Evolutionary conservation across 2,888 invertebrate species (phyloP), one percentile per base, ranked within the genome.

Genomic region (Amphipyra berbera): DNA sequence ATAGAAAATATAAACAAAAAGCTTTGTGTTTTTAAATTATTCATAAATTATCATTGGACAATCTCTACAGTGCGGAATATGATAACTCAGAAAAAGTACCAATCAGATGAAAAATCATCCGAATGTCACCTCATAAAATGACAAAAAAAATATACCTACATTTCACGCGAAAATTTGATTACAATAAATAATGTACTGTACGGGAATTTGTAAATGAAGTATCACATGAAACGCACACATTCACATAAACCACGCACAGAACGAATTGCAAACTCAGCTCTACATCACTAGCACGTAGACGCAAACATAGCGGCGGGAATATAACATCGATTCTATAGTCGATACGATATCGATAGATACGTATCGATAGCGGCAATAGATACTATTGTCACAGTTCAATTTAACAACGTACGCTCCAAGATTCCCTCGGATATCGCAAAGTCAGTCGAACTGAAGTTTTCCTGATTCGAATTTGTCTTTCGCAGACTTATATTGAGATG

Each of bases 221-320:
- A 78, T 76, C 79, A 82, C 79, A 82, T 80, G 81, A 80, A 76
- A 82, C 71, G 81, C 78, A 81, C 78, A 21, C 21, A 21, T 30
- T 7, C 30, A 82, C 81, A 86, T 85, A 87, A 86, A 87, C 83
- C 82, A 84, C 77, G 66, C 73, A 79, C 77, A 81, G 86, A 85
- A 87, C 84, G 84, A 87, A 88, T 87, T 86, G 85, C 87, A 81
- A 84, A 87, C 85, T 88, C 82, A 81, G 87, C 85, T 82, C 82
- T 88, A 88, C 83, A 89, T 90, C 90, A 89, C 85, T 81, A 64
- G 79, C 84, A 83, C 83, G 85, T 84, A 82, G 83, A 83, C 82
- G 81, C 84, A 84, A 77, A 78, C 76, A 73, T 69, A 87, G 83
- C 82, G 84, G 79, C 79, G 81, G 81, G 79, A 81, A 82, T 80